phyloP scores from a whole-genome alignment of 2,797 vertebrate species.

The Potorous gilbertii region DNA sequence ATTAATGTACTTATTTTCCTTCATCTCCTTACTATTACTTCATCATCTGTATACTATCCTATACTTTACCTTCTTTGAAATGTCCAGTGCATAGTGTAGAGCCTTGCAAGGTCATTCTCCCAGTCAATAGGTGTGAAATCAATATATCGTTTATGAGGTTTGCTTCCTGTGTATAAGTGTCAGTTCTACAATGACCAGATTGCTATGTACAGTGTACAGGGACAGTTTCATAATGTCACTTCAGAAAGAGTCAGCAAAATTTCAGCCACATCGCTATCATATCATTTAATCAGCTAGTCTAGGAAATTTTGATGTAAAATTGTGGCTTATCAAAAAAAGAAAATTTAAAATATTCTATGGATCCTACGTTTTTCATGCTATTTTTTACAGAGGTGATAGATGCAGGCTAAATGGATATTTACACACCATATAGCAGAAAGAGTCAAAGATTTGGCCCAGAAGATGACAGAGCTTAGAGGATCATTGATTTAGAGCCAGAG shows the following conservation, averaged over 20 bases:
- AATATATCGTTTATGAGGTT: no score
- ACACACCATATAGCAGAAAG: constrained; percentile 85
- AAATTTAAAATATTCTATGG: not conserved
- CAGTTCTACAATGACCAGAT: no score
- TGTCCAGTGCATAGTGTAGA: no score
- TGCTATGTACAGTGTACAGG: no score
- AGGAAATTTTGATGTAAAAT: not conserved
- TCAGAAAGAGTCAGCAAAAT: not conserved
- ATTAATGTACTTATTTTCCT: no score
- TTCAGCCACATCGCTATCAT: not conserved
- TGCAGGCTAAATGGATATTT: not conserved
- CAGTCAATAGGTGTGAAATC: no score
- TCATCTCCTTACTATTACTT: no score
- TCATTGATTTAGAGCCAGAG: not conserved
- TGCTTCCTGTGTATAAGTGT: no score
- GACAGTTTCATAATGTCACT: not conserved
- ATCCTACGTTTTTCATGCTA: not conserved
- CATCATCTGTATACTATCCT: no score
- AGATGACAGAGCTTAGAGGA: not conserved
- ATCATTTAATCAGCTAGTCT: not conserved
- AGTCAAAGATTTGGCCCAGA: not conserved
- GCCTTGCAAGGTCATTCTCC: no score
- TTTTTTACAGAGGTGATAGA: not conserved
- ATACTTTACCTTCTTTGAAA: no score
- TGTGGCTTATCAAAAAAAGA: not conserved